A percentile compares a stretch with the other conserved stretches of the same genome.
These are phyloP conservation scores for Villa cingulata DNA, from an alignment of 2,888 invertebrate species.

Conservation along the genomic window DNA sequence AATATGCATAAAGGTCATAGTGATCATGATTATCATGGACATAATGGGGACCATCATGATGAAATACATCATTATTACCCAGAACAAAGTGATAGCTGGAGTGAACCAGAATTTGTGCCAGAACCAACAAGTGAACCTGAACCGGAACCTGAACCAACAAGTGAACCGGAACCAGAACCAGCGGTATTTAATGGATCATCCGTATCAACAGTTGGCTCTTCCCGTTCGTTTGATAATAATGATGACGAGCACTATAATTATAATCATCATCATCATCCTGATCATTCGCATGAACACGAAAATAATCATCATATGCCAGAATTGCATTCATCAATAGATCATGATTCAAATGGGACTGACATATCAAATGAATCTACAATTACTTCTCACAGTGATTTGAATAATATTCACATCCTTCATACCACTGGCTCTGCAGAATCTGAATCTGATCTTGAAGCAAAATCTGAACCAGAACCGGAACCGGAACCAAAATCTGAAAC, in stretches of 20 bases:
- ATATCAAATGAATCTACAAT: conserved; percentile 11
- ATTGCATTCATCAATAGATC: not conserved
- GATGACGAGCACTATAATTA: not conserved
- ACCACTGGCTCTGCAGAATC: conserved; percentile 24
- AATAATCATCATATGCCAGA: not conserved
- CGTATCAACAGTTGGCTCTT: not conserved
- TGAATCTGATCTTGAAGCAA: conserved; percentile 29
- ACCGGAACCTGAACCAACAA: conserved; percentile 25
- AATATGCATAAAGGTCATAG: not conserved
- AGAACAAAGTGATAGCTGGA: not conserved
- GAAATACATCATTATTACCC: not conserved
- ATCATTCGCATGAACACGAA: not conserved
- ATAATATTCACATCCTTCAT: not conserved
- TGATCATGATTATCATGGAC: not conserved
- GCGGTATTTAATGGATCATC: conserved; percentile 9
- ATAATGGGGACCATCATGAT: not conserved
- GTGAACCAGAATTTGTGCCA: conserved; percentile 12
- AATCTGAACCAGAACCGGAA: conserved; percentile 10
- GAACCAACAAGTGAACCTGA: conserved; percentile 14
- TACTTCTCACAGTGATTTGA: not conserved
- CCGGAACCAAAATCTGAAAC: conserved; percentile 29
- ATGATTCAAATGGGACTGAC: conserved; percentile 20
- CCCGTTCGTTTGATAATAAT: not conserved
- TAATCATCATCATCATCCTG: not conserved
- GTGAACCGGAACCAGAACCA: conserved; percentile 19